These are phyloP conservation scores for Pogonocichla stellata DNA, from an alignment of 2,113 vertebrate genomes.

Conservation along the genomic window DNA sequence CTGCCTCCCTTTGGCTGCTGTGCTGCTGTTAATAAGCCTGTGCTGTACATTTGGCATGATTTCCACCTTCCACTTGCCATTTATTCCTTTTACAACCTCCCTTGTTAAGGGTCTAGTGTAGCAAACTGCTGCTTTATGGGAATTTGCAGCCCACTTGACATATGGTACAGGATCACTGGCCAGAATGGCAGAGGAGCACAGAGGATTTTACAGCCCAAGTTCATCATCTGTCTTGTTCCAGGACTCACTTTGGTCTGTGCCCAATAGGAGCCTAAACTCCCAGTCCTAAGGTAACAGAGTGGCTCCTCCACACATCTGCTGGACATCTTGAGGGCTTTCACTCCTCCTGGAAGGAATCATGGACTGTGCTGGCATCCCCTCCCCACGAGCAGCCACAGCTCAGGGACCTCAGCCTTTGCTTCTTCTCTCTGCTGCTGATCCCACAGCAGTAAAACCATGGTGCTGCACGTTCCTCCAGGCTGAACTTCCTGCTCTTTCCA, in stretches of 20 bases:
- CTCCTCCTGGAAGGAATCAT: not conserved
- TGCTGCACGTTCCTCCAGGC: not conserved
- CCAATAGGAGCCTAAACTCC: not conserved
- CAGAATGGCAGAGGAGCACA: constrained; percentile 47
- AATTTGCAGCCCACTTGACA: constrained; percentile 66
- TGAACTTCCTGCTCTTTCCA: not conserved
- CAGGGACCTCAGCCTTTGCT: not conserved
- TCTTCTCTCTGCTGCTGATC: not conserved
- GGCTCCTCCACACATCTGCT: not conserved
- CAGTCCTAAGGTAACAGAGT: not conserved
- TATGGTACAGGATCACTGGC: constrained; percentile 58
- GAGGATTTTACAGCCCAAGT: constrained; percentile 34
- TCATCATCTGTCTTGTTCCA: constrained; percentile 36
- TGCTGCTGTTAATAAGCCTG: constrained; percentile 46
- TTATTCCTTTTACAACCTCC: constrained; percentile 59
- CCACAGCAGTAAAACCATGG: accelerated
- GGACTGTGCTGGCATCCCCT: not conserved
- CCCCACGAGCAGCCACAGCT: not conserved
- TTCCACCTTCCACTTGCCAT: constrained; percentile 50
- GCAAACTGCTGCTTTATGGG: constrained; percentile 62
- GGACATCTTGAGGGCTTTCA: not conserved
- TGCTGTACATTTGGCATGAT: constrained; percentile 43
- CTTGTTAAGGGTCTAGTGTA: constrained; percentile 47
- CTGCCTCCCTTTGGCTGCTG: constrained; percentile 49
- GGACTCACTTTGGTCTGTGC: constrained; percentile 29